Conservation (phyloP, 2,113 vertebrate genomes). For the Bubo bubo region DNA sequence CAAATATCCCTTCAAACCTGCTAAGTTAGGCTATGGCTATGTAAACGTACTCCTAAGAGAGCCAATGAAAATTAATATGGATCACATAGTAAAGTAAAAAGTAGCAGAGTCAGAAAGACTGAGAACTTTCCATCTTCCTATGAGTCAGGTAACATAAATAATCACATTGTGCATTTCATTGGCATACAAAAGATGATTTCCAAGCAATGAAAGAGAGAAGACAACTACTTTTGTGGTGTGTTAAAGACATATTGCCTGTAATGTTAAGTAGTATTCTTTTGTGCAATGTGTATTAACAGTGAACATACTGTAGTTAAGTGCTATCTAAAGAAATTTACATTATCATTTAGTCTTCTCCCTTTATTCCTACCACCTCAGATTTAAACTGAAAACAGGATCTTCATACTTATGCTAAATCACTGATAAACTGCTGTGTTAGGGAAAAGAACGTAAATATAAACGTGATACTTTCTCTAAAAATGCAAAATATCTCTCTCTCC, state of each 20-base stretch:
- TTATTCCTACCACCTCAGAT: background rate
- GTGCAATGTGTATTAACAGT: background rate
- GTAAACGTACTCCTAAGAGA: background rate
- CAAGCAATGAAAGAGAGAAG: background rate
- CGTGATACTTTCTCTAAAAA: background rate
- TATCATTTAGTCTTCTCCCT: background rate
- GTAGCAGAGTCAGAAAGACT: background rate
- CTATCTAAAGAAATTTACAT: background rate
- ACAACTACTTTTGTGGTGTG: background rate
- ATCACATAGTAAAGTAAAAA: background rate
- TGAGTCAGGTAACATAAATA: background rate
- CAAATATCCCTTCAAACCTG: background rate
- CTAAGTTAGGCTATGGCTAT: background rate
- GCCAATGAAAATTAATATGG: background rate
- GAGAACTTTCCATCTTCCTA: background rate
- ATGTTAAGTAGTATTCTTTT: background rate
- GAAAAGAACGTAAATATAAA: background rate
- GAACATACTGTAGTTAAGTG: background rate
- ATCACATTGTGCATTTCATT: background rate
- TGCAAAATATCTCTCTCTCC: background rate
- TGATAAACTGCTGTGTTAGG: background rate
- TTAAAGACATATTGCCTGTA: background rate
- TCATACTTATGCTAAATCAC: background rate
- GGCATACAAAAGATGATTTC: background rate
- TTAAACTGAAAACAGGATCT: background rate